Evolutionary conservation across 2,888 invertebrate genomes (phyloP), one percentile per base, ranked within the genome.

Genomic region (Drosophila mercatorum): DNA sequence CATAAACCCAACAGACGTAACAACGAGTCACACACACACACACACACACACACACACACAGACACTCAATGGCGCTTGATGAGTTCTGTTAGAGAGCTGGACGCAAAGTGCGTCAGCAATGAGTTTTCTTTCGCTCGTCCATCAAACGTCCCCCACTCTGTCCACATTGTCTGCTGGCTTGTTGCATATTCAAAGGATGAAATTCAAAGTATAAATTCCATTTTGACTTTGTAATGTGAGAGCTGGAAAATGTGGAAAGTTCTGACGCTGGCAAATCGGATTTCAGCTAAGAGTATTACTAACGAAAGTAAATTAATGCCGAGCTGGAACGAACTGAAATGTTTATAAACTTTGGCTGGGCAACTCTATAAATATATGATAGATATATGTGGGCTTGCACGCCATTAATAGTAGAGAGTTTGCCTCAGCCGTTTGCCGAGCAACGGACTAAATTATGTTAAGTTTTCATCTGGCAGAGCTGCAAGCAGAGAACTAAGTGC

Each of bases 31-130:
- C 34, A 28, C 28, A 7, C 7, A 12, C 17, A 55, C 44, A 7
- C 12, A n/a, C n/a, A n/a, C n/a, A n/a, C n/a, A n/a, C n/a, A 12
- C 22, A 34, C 34, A 5, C 22, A 28, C 14, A 7, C 46, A 49
- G 28, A 26, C 14, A 51, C n/a, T 47, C 49, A 58, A 47, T 67
- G 67, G 59, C 58, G 61, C 55, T 40, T 65, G 51, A 55, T 41
- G 26, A 40, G 44, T 57, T 62, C 8, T 70, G 46, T 53, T 69
- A 14, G 26, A 14, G 26, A 61, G 44, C 22, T 64, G 59, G n/a
- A 34, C 51, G 36, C 17, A 51, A 70, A 65, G 47, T 58, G 41
- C 46, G 55, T 44, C 57, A 49, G 61, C 43, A 57, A 57, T 52
- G 44, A 22, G 41, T 62, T 64, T 62, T 41, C 26, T 17, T 64